Evolutionary conservation across 2,797 vertebrate species (phyloP).

Genomic region (Carduelis carduelis): DNA sequence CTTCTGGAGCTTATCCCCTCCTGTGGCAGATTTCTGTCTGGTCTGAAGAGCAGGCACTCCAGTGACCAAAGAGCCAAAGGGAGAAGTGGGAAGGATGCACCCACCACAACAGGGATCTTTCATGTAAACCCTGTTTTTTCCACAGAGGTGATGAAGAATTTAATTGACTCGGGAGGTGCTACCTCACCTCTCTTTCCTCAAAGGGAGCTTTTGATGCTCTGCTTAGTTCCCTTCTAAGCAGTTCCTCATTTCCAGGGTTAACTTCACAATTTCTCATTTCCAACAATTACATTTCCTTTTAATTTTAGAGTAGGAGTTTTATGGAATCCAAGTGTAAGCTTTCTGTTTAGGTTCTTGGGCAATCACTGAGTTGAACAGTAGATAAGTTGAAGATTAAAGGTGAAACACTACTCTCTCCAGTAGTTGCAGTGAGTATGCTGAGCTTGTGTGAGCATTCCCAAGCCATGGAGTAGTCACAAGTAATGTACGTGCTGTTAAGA

Average conservation of each 20-base stretch:
- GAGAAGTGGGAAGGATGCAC: not conserved
- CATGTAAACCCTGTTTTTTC: accelerated
- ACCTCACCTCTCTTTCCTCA: not conserved
- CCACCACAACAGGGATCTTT: not conserved
- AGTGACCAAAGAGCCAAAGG: not conserved
- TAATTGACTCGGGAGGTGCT: not conserved
- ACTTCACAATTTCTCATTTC: not conserved
- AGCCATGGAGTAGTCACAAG: not conserved
- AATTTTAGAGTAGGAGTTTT: not conserved
- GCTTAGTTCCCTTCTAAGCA: not conserved
- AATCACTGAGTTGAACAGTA: not conserved
- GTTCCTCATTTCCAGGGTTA: not conserved
- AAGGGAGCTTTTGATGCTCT: not conserved
- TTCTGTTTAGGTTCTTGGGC: not conserved
- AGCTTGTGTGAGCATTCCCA: not conserved
- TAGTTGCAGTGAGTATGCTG: not conserved
- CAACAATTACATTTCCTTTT: not conserved
- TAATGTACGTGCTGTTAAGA: not conserved
- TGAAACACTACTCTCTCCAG: not conserved
- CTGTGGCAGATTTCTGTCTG: not conserved
- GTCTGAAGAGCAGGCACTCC: not conserved
- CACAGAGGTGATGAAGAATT: not conserved
- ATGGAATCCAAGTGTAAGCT: not conserved
- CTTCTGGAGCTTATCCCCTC: not conserved
- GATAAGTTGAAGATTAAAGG: not conserved